Evolutionary conservation across 1,140 invertebrate genomes (phyloP).

Genomic region (Drosophila guanche): DNA sequence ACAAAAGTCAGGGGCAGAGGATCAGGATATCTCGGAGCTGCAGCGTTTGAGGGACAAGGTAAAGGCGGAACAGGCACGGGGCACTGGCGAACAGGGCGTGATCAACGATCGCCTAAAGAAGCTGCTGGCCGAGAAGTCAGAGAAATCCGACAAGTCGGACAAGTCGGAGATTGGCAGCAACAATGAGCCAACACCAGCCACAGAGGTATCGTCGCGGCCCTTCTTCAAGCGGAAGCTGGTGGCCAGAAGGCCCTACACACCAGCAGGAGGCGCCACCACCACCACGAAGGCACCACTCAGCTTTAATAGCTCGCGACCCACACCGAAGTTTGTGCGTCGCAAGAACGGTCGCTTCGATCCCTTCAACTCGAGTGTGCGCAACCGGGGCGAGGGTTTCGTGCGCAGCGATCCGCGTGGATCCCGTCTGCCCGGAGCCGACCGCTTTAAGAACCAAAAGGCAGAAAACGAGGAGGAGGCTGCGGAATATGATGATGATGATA

Average conservation of each 20-base stretch:
- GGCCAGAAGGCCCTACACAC: slow-evolving; percentile 60
- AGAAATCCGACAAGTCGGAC: not conserved
- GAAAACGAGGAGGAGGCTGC: slow-evolving; percentile 49
- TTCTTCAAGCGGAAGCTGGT: slow-evolving; percentile 72
- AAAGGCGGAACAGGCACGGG: slow-evolving; percentile 57
- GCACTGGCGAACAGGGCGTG: slow-evolving; percentile 60
- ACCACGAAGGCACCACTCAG: slow-evolving; percentile 31
- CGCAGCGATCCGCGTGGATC: slow-evolving; percentile 65
- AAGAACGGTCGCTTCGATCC: slow-evolving; percentile 77
- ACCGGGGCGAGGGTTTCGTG: slow-evolving; percentile 70
- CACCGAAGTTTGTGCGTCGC: slow-evolving; percentile 66
- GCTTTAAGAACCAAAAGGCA: slow-evolving; percentile 46
- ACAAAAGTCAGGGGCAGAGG: slow-evolving; percentile 9
- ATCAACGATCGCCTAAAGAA: slow-evolving; percentile 64
- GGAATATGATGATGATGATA: slow-evolving; percentile 84
- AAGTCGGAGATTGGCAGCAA: not conserved
- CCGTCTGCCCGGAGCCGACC: slow-evolving; percentile 58
- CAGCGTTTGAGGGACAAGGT: slow-evolving; percentile 68
- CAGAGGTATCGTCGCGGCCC: slow-evolving; percentile 35
- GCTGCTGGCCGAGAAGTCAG: slow-evolving; percentile 45
- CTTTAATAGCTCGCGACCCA: slow-evolving; percentile 53
- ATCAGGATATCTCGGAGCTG: slow-evolving; percentile 46
- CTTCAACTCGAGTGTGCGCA: slow-evolving; percentile 69
- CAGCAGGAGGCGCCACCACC: slow-evolving; percentile 21
- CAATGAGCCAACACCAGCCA: slow-evolving; percentile 2